Evolutionary conservation across 2,888 invertebrate genomes (phyloP), one percentile per base, ranked within the genome.

Genomic region (Liposcelis brunnea): DNA sequence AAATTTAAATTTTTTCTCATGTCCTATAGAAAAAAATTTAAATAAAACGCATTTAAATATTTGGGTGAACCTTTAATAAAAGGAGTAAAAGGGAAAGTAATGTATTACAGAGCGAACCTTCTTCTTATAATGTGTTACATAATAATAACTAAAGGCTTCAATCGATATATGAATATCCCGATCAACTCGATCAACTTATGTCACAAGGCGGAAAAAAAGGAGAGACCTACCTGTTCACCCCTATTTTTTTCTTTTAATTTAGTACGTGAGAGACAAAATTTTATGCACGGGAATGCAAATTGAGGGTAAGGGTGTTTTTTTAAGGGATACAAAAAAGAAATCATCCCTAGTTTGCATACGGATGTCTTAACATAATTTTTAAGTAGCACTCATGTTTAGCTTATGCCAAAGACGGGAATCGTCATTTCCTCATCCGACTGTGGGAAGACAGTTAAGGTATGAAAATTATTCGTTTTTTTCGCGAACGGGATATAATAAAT

Each of bases 1-100:
- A 35, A 35, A 40, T 40, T 40, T 40, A 40, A 40, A 40, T 40
- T 40, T 35, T 35, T 35, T 40, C 40, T 40, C 40, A 40, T 40
- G 40, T 40, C 40, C 40, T 21, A 19, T 40, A 12, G 19, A 19
- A 14, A 12, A 40, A 40, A 40, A 40, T 18, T 18, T 40, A 40
- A 40, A 18, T 40, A 18, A 40, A 40, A 40, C 8, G 26, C 19
- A 40, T 40, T 40, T 18, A 35, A 35, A 35, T 35, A 16, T 15
- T 35, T 16, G 35, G 35, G 35, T 26, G 26, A 26, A 26, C 26
- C n/a, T 26, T 26, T 26, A 26, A 26, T 6, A 26, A 26, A 26
- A 26, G 26, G 26, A 26, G 26, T 26, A 26, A 26, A 26, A 26
- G 8, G 26, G 26, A 26, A 26, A 4, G 26, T 26, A 26, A 26